Evolutionary conservation across 30 jellyfish, hydroid and myxozoan genomes (phyloP), one percentile per base, ranked within the genome.

Genomic region (Phacellophora camtschatica): DNA sequence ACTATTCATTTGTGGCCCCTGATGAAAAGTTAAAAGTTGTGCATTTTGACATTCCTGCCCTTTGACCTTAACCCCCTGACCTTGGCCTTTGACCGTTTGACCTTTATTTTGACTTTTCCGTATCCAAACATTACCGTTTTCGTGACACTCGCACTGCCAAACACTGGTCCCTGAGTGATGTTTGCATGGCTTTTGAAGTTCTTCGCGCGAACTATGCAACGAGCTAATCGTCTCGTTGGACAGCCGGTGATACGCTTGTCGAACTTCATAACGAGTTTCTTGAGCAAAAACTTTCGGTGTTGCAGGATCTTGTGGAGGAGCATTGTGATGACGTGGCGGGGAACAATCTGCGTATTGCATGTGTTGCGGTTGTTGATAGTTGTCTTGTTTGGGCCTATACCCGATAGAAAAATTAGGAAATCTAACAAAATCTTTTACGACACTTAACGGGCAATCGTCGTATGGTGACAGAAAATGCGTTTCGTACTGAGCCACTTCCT

Each of bases 361-460:
- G 16, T 46, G 28, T 46, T 46, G 61, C 27, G 10, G n/a, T 12
- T 8, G 23, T 45, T 19, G 58, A 45, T 12, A 45, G 61, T 46
- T 46, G 71, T 71, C 84, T 22, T 73, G 86, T 27, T 80, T 64
- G 15, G 84, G 84, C 36, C 88, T 78, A 42, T 76, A 76, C 2
- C 88, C 88, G 48, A 76, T 25, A 57, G 88, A 76, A 51, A 76
- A 76, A 45, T 66, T 62, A 71, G 88, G 84, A n/a, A 58, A 66
- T 0, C 65, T 29, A 3, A 91, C 90, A 28, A 90, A 29, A 46
- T 91, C 98, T 33, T 73, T 77, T 11, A 77, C 89, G 59, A 71
- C 53, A 3, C 96, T 84, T 32, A 84, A 62, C 46, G 84, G 89
- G 85, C 98, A 77, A 69, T 91, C 98, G 68, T 91, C 92, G 55